A percentile compares a stretch with the other conserved stretches of the same genome.
phyloP scores from a whole-genome alignment of 2,113 vertebrate species.

The Promerops cafer region DNA sequence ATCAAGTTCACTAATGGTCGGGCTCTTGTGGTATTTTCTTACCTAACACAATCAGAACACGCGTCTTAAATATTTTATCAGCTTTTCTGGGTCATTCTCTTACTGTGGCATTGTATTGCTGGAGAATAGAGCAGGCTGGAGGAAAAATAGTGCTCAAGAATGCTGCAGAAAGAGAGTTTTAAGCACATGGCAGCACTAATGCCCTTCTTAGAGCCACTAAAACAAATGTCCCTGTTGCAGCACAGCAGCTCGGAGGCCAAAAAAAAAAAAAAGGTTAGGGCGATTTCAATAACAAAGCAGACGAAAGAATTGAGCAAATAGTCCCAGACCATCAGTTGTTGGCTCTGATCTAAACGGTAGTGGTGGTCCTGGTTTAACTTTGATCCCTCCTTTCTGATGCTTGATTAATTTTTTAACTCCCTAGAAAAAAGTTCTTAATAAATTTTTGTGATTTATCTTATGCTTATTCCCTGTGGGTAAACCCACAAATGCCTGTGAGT shows the following conservation, averaged over 20 bases:
- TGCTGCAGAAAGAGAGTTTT: background rate
- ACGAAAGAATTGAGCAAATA: background rate
- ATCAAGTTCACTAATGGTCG: slow-evolving; percentile 60
- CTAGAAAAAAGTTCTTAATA: background rate
- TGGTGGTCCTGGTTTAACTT: background rate
- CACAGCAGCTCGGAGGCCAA: background rate
- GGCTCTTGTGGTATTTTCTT: slow-evolving; percentile 64
- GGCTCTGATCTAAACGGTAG: background rate
- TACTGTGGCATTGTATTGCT: background rate
- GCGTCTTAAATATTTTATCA: slow-evolving; percentile 71
- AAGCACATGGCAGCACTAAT: background rate
- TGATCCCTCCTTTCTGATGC: background rate
- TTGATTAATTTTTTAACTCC: background rate
- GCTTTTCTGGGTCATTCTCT: slow-evolving; percentile 50
- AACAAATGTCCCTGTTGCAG: background rate
- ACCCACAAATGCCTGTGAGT: background rate
- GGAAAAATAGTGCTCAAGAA: background rate
- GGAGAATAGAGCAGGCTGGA: background rate
- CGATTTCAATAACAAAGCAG: background rate
- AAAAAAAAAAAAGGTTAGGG: background rate
- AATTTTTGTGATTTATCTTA: background rate
- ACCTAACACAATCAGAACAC: slow-evolving; percentile 63
- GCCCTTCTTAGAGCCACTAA: background rate
- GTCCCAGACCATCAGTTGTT: background rate
- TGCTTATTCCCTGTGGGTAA: background rate